Evolutionary conservation across 1,140 invertebrate genomes (phyloP).

Genomic region (Meloidogyne chitwoodi): DNA sequence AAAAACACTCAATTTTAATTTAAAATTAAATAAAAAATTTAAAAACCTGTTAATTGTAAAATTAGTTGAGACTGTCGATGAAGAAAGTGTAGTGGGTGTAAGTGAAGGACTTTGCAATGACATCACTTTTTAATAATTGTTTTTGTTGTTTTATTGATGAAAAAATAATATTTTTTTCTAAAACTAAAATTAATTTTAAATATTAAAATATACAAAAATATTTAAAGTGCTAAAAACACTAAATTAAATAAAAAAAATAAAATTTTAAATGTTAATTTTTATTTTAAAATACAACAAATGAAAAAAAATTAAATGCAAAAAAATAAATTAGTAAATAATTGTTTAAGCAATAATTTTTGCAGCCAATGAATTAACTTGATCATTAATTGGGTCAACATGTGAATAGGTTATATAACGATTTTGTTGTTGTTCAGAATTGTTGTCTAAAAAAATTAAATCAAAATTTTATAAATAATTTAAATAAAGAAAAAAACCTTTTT

Average conservation of each 20-base stretch:
- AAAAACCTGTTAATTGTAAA: slow-evolving; percentile 34
- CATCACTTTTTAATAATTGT: no score
- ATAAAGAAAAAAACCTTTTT: slow-evolving; percentile 27
- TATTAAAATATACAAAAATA: no score
- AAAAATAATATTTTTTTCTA: no score
- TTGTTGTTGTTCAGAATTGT: background rate
- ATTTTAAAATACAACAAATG: no score
- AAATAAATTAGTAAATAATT: background rate
- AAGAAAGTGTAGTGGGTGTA: background rate
- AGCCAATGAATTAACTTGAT: background rate
- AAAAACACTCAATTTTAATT: background rate
- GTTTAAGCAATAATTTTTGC: background rate
- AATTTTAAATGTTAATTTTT: no score
- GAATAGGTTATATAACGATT: background rate
- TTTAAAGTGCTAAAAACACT: no score
- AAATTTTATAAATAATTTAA: no score
- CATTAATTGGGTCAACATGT: background rate
- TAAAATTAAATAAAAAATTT: background rate
- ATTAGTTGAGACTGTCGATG: background rate
- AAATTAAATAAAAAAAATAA: no score
- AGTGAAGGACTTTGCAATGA: background rate
- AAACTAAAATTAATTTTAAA: no score
- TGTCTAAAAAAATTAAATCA: background rate
- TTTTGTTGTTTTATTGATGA: no score
- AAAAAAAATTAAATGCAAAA: background rate